Conservation (phyloP, 2,797 vertebrate species). For the Buceros bicornis region DNA sequence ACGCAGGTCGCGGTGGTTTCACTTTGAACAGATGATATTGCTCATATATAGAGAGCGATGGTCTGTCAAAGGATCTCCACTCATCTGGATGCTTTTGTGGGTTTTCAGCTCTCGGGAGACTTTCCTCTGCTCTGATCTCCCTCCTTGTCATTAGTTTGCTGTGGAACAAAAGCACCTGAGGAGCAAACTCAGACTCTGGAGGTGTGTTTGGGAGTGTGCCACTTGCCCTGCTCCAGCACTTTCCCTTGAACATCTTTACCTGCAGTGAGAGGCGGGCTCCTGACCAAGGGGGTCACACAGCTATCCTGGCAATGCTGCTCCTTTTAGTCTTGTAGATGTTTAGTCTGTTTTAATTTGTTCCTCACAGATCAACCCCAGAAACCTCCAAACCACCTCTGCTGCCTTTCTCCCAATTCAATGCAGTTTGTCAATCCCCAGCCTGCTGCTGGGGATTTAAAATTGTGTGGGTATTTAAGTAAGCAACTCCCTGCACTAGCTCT, state of each 20-base stretch:
- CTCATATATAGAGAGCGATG: not conserved
- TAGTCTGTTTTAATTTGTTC: slow-evolving; percentile 25
- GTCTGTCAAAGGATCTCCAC: not conserved
- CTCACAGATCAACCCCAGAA: slow-evolving; percentile 20
- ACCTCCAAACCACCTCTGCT: not conserved
- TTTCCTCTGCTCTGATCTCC: not conserved
- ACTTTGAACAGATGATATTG: not conserved
- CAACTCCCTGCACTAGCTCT: not conserved
- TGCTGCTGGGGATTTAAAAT: not conserved
- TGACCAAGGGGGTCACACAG: not conserved
- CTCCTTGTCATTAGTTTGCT: not conserved
- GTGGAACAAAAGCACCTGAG: not conserved
- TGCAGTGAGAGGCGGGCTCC: rapidly evolving
- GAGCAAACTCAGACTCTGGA: not conserved
- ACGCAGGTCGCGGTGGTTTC: not conserved
- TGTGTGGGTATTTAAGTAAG: not conserved
- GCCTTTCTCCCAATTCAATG: not conserved
- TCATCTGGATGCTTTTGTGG: not conserved
- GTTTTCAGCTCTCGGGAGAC: not conserved
- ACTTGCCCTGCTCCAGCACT: not conserved
- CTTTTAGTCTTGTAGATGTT: not conserved
- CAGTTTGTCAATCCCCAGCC: not conserved
- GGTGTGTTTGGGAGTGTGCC: not conserved
- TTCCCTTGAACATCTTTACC: not conserved
- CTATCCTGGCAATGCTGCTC: not conserved